Percentiles rank a stretch among this genome's conserved stretches.
Conservation (phyloP, 2,113 vertebrate genomes). For the Lepus europaeus region DNA sequence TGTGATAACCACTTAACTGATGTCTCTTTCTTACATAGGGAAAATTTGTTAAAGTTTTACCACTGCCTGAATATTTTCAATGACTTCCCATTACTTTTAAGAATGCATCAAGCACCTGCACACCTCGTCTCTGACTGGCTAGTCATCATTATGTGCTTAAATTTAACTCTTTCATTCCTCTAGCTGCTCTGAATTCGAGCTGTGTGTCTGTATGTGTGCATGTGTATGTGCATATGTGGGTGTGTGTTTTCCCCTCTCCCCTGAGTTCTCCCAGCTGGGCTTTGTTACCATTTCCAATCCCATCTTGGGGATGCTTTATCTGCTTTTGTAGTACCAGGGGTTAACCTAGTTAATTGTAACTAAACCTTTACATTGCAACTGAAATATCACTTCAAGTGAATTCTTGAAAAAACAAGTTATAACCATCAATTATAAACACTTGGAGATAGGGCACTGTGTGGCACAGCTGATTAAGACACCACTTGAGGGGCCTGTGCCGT, state of each 20-base stretch:
- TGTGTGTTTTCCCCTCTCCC: too few species aligned
- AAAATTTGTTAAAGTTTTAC: neutral
- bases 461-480: too few species aligned
- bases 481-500: too few species aligned
- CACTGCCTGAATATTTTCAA: neutral
- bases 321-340: neutral
- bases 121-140: neutral
- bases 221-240: too few species aligned
- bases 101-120: neutral
- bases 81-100: conserved; percentile 25
- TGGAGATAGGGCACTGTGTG: neutral
- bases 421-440: neutral
- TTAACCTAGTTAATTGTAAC: neutral
- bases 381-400: neutral
- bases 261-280: neutral
- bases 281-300: neutral
- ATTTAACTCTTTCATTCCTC: neutral
- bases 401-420: neutral
- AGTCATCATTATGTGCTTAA: neutral
- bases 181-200: neutral
- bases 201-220: too few species aligned
- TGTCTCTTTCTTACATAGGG: neutral
- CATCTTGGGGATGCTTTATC: neutral
- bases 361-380: neutral
- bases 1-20: neutral